Conservation (phyloP, 2,113 vertebrate genomes). For the Monarcha castaneiventris region DNA sequence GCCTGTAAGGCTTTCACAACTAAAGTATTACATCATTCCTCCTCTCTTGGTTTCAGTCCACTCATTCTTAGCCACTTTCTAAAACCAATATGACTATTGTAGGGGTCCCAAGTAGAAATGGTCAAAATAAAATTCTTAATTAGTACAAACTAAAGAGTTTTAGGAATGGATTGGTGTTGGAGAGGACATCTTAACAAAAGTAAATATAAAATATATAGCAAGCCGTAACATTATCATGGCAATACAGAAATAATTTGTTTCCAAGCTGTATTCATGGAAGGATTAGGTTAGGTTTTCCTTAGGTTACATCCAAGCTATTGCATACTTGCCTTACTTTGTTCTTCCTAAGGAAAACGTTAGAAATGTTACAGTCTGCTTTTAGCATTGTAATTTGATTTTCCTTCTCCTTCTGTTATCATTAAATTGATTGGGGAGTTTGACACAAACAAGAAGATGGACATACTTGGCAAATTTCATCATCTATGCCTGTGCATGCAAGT, state of each 20-base stretch:
- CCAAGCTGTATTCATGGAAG: background rate
- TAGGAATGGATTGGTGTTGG: background rate
- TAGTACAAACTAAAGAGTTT: background rate
- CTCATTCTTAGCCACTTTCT: background rate
- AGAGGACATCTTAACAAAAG: background rate
- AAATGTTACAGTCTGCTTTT: background rate
- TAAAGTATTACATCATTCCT: background rate
- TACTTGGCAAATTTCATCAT: background rate
- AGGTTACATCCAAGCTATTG: background rate
- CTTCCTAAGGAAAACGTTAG: background rate
- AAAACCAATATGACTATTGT: background rate
- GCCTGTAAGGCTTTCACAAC: background rate
- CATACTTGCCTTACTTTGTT: background rate
- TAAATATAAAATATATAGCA: background rate
- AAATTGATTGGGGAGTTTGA: background rate
- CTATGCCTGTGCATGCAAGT: accelerated
- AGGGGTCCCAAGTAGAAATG: background rate
- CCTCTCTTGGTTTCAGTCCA: background rate
- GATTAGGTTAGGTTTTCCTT: background rate
- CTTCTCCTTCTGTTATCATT: background rate
- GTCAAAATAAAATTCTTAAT: background rate
- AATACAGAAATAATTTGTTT: background rate
- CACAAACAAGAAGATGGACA: background rate
- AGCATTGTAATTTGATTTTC: background rate
- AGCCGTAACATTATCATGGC: background rate